Evolutionary conservation across 2,113 vertebrate species (phyloP).

Genomic region (Rhinogobius similis): DNA sequence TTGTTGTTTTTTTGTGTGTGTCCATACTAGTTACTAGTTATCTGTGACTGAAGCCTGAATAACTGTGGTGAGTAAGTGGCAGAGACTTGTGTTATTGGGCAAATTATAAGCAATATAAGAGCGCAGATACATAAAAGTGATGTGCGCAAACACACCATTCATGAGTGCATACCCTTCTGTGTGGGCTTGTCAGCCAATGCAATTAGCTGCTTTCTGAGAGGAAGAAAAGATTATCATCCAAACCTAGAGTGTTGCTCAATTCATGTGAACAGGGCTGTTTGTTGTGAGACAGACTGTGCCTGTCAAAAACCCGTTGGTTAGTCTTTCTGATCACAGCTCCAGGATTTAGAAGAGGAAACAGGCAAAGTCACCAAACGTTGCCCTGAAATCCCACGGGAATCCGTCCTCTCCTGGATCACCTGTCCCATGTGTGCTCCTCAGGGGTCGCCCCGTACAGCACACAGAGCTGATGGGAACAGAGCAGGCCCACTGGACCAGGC

Average conservation of each 20-base stretch:
- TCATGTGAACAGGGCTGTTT: constrained; percentile 52
- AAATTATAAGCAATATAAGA: constrained; percentile 76
- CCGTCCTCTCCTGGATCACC: constrained; percentile 64
- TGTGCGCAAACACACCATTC: constrained; percentile 70
- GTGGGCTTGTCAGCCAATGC: constrained; percentile 71
- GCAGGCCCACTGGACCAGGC: constrained; percentile 66
- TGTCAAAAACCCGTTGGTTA: constrained; percentile 63
- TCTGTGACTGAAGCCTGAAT: constrained; percentile 35
- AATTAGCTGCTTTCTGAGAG: constrained; percentile 75
- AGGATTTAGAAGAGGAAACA: constrained; percentile 69
- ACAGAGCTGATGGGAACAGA: constrained; percentile 54
- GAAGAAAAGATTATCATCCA: constrained; percentile 75
- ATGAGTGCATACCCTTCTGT: constrained; percentile 69
- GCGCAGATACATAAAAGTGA: constrained; percentile 69
- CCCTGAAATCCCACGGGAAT: constrained; percentile 71
- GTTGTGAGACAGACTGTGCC: constrained; percentile 57
- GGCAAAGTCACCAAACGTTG: constrained; percentile 27
- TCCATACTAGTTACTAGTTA: constrained; percentile 17
- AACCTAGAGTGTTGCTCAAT: constrained; percentile 63
- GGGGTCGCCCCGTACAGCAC: constrained; percentile 44
- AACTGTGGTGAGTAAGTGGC: constrained; percentile 67
- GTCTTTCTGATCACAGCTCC: constrained; percentile 64
- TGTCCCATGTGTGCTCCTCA: constrained; percentile 54
- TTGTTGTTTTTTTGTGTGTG: not conserved
- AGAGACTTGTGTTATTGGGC: constrained; percentile 72